phyloP scores from a whole-genome alignment of 2,113 vertebrate species.

The Bungarus multicinctus region DNA sequence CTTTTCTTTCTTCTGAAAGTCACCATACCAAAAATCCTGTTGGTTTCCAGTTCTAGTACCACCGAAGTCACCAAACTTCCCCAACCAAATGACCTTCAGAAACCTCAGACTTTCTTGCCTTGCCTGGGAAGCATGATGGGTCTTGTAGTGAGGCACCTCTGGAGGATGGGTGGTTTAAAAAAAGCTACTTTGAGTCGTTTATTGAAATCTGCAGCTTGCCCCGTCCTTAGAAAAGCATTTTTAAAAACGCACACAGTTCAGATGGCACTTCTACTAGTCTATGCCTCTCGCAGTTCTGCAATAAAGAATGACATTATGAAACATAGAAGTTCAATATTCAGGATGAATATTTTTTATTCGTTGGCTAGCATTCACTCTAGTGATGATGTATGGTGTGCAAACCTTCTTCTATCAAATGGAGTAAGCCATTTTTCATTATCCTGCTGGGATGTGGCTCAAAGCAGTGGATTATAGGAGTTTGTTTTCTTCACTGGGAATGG shows the following conservation, averaged over 20 bases:
- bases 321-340: background rate
- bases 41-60: background rate
- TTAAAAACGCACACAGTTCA: background rate
- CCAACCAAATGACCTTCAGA: background rate
- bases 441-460: constrained; percentile 59
- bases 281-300: constrained; percentile 42
- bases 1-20: background rate
- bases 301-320: constrained; percentile 61
- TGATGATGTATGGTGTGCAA: constrained; percentile 64
- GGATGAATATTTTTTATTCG: constrained; percentile 25
- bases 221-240: background rate
- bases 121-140: background rate
- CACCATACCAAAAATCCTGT: background rate
- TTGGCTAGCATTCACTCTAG: constrained; percentile 24
- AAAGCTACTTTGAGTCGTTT: background rate
- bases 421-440: constrained; percentile 62
- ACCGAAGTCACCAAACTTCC: background rate
- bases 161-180: background rate
- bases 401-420: constrained; percentile 44
- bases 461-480: constrained; percentile 66
- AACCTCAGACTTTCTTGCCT: background rate
- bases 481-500: constrained; percentile 66
- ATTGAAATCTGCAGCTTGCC: background rate
- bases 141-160: background rate
- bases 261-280: background rate